A percentile compares a stretch with the other conserved stretches of the same genome.
phyloP scores from a whole-genome alignment of 2,888 invertebrate species.

The Melanotus villosus region DNA sequence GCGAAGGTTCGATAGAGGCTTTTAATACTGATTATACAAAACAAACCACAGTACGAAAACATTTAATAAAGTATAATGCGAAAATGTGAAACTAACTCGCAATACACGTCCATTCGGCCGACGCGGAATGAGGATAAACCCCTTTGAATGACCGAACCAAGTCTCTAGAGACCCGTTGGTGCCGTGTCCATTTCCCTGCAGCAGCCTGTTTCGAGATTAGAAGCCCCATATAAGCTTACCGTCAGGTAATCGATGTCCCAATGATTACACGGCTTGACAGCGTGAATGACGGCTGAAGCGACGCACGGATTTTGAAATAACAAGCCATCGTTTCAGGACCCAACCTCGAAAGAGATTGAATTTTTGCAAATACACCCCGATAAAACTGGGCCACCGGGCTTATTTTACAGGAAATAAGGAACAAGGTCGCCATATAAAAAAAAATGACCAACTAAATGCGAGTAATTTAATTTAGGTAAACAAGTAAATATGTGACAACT shows the following conservation, averaged over 20 bases:
- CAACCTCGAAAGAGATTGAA: slow-evolving; percentile 12
- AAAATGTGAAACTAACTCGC: slow-evolving; percentile 48
- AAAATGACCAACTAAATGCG: not conserved
- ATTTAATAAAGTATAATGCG: slow-evolving; percentile 46
- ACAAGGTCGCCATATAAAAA: no score
- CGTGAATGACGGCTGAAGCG: slow-evolving; percentile 27
- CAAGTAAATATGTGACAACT: no score
- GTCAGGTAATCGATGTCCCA: slow-evolving; percentile 45
- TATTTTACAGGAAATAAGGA: slow-evolving; percentile 8
- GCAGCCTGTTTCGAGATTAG: slow-evolving; percentile 42
- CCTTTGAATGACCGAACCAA: slow-evolving; percentile 45
- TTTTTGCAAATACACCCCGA: slow-evolving; percentile 18
- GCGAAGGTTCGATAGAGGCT: slow-evolving; percentile 14
- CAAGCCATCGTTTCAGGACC: slow-evolving; percentile 21
- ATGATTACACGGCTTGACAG: slow-evolving; percentile 37
- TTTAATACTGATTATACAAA: slow-evolving; percentile 40
- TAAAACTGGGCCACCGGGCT: slow-evolving; percentile 2
- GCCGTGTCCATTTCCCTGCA: slow-evolving; percentile 45
- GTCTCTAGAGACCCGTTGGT: slow-evolving; percentile 44
- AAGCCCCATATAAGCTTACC: slow-evolving; percentile 40
- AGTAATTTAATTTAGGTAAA: not conserved
- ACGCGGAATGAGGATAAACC: slow-evolving; percentile 47
- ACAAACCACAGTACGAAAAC: slow-evolving; percentile 43
- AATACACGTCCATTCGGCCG: slow-evolving; percentile 44
- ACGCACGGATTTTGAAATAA: slow-evolving; percentile 34